Conservation (phyloP, 2,113 vertebrate genomes). For the Sylvicapra grimmia region DNA sequence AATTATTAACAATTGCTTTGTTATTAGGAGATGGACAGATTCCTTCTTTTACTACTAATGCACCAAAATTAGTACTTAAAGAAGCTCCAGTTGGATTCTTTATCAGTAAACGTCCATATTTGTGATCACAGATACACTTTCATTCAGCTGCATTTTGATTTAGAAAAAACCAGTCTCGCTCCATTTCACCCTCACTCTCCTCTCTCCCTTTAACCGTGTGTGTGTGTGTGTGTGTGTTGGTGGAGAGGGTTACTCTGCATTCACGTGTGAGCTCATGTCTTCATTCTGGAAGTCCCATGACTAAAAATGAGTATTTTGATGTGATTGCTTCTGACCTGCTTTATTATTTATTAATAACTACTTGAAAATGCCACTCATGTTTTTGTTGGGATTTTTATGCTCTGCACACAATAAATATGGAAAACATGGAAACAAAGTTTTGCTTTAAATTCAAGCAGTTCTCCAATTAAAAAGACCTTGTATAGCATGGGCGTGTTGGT, state of each 20-base stretch:
- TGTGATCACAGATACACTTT: background rate
- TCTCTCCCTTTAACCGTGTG: background rate
- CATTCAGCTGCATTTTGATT: background rate
- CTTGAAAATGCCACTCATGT: slow-evolving; percentile 80
- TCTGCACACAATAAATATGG: background rate
- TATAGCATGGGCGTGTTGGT: background rate
- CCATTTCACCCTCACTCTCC: too few relatives aligned
- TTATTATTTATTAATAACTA: slow-evolving; percentile 89
- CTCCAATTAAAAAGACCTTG: background rate
- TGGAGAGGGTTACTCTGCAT: background rate
- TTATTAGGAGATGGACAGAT: background rate
- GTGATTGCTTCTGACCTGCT: slow-evolving; percentile 83
- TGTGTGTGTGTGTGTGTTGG: background rate
- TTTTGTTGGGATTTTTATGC: slow-evolving; percentile 46
- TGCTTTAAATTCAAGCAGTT: background rate
- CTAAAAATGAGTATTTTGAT: slow-evolving; percentile 83
- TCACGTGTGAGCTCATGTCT: slow-evolving; percentile 70
- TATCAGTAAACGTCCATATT: background rate
- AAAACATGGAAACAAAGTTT: background rate
- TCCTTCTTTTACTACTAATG: background rate
- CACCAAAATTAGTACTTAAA: background rate
- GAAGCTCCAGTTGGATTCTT: background rate
- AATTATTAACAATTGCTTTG: background rate
- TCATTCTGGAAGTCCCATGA: slow-evolving; percentile 71
- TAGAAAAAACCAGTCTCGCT: background rate